These are phyloP conservation scores for Cynopterus sphinx DNA, from an alignment of 2,797 vertebrate species.

Conservation along the genomic window DNA sequence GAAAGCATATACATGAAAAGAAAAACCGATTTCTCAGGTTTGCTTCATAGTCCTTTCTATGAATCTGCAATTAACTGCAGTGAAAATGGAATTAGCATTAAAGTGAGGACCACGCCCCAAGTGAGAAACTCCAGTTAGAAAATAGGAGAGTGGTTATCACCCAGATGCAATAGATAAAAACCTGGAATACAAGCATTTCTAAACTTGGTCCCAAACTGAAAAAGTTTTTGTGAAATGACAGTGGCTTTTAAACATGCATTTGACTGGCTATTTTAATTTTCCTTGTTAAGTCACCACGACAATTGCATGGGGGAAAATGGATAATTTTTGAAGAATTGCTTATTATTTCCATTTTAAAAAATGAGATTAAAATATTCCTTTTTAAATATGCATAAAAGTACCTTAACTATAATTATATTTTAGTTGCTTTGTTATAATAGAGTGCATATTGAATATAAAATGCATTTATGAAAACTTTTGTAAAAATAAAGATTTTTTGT, in stretches of 20 bases:
- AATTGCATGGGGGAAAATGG: constrained; percentile 61
- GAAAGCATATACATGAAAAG: not conserved
- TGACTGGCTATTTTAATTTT: constrained; percentile 62
- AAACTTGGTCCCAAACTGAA: constrained; percentile 68
- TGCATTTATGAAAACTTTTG: constrained; percentile 81
- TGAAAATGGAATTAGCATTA: constrained; percentile 33
- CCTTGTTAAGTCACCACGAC: constrained; percentile 56
- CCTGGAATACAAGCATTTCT: constrained; percentile 45
- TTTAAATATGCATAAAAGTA: constrained; percentile 74
- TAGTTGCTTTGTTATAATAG: constrained; percentile 80
- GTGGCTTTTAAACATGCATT: constrained; percentile 76
- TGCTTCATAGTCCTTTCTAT: constrained; percentile 32
- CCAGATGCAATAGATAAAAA: not conserved
- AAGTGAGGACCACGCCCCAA: constrained; percentile 14
- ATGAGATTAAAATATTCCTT: constrained; percentile 78
- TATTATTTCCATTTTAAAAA: constrained; percentile 81
- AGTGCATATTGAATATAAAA: constrained; percentile 78
- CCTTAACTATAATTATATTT: constrained; percentile 81
- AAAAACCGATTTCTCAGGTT: constrained; percentile 39
- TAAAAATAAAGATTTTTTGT: constrained; percentile 81
- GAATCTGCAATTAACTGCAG: constrained; percentile 33
- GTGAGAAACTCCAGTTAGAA: not conserved
- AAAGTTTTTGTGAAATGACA: constrained; percentile 76
- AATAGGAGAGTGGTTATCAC: not conserved
- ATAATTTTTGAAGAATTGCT: constrained; percentile 75